Evolutionary conservation across 1,140 invertebrate genomes (phyloP), one percentile per base, ranked within the genome.

Genomic region (Hypsibius dujardini): DNA sequence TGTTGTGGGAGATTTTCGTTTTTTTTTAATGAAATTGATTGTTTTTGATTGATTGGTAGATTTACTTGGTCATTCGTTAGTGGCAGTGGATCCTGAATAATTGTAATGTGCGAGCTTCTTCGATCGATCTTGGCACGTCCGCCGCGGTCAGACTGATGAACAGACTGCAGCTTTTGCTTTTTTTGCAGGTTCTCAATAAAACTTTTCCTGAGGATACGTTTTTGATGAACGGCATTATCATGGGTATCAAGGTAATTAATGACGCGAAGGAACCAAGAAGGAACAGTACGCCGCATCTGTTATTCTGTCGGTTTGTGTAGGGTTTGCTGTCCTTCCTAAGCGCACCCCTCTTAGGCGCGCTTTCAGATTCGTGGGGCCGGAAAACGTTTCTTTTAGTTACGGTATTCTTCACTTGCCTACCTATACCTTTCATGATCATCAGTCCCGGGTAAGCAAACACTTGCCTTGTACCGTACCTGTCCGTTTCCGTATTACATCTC

Each of bases 181-280:
- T 73, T 71, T 82, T 81, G 45, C 76, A 89, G 87, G 86, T 90
- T 74, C 82, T 98, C 74, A 95, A 98, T 80, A 87, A 90, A 75
- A 98, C 95, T 69, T 99, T 99, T 83, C 95, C 95, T 72, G 88
- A 95, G 82, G 94, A 98, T 77, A 98, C 94, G 76, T 98, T 99
- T 82, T 85, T 98, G 56, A 96, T 98, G 91, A 98, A 99, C 85
- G 95, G 95, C 72, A 84, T 99, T 73, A 98, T 99, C 77, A 92
- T 98, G 85, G 95, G 95, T 75, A 92, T 97, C 75, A 89, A 88
- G 82, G 87, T 88, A 77, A 56, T n/a, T n/a, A n/a, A n/a, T n/a
- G n/a, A 7, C 15, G 2, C n/a, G 45, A 72, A 72, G 46, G 7
- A 71, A n/a, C n/a, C n/a, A n/a, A n/a, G n/a, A 69, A 70, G 28